Conservation (phyloP, 2,113 vertebrate genomes). For the Xiphophorus hellerii region DNA sequence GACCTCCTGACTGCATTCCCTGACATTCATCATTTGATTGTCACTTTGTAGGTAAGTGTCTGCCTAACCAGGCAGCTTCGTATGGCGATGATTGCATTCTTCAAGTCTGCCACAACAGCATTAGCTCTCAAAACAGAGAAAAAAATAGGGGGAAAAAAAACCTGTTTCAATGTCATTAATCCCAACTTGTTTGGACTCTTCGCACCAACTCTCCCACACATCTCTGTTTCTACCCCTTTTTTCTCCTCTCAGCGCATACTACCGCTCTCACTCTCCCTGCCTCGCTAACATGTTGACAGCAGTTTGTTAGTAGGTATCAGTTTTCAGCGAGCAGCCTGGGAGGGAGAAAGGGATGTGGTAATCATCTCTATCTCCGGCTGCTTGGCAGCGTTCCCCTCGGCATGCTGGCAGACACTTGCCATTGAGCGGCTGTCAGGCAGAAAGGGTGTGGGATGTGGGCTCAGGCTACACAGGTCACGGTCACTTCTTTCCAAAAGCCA, state of each 20-base stretch:
- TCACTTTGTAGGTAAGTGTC: conserved; percentile 52
- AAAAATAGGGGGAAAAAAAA: conserved; percentile 39
- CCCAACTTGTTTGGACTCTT: conserved; percentile 73
- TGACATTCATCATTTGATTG: conserved; percentile 46
- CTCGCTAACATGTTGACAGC: conserved; percentile 80
- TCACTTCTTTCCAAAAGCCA: conserved; percentile 79
- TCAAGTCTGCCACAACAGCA: conserved; percentile 52
- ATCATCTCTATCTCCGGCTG: conserved; percentile 80
- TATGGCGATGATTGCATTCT: conserved; percentile 71
- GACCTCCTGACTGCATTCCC: conserved; percentile 33
- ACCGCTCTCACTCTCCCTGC: conserved; percentile 64
- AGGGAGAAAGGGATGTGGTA: conserved; percentile 82
- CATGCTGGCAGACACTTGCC: conserved; percentile 79
- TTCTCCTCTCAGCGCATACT: conserved; percentile 56
- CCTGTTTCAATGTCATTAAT: conserved; percentile 60
- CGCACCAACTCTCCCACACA: conserved; percentile 56
- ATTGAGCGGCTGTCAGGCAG: conserved; percentile 84
- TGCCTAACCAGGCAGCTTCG: conserved; percentile 44
- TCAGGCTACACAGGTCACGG: conserved; percentile 75
- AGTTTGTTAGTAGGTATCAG: conserved; percentile 80
- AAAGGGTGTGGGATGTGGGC: conserved; percentile 81
- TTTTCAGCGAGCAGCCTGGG: conserved; percentile 77
- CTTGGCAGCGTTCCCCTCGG: conserved; percentile 76
- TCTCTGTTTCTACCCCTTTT: conserved; percentile 46
- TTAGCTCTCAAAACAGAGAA: conserved; percentile 51